Percentiles rank a stretch among this genome's conserved stretches.
Evolutionary conservation across 2,797 vertebrate species (phyloP).

Genomic region (Lithobates sylvaticus): DNA sequence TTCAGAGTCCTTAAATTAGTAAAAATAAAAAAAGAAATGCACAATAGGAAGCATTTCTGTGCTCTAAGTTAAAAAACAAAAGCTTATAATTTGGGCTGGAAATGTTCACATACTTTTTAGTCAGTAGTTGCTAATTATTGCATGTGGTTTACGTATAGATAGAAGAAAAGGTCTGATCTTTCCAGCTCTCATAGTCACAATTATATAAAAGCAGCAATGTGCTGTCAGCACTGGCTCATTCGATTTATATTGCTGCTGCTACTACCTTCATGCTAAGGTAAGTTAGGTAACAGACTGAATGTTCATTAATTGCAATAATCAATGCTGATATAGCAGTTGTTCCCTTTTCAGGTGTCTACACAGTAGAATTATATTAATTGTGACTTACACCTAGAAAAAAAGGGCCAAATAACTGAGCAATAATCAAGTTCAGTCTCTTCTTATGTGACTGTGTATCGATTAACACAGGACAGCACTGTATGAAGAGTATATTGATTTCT

Average conservation of each 20-base stretch:
- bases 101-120: too few relatives aligned
- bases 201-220: too few relatives aligned
- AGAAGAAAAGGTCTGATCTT: too few relatives aligned
- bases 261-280: neutral
- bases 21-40: too few relatives aligned
- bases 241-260: neutral
- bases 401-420: neutral
- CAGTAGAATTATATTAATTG: constrained; percentile 7
- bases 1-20: too few relatives aligned
- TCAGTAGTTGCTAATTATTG: too few relatives aligned
- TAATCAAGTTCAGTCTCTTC: neutral
- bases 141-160: too few relatives aligned
- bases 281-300: constrained; percentile 10
- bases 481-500: constrained; percentile 13
- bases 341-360: neutral
- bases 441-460: neutral
- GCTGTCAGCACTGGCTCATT: neutral
- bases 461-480: neutral
- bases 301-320: constrained; percentile 8
- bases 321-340: constrained; percentile 4
- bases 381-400: constrained; percentile 9
- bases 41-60: too few relatives aligned
- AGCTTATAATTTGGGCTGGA: too few relatives aligned
- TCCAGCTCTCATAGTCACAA: too few relatives aligned
- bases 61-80: too few relatives aligned